These are phyloP conservation scores for Cosmorhoe ocellata DNA, from an alignment of 2,888 invertebrate genomes.

Conservation along the genomic window DNA sequence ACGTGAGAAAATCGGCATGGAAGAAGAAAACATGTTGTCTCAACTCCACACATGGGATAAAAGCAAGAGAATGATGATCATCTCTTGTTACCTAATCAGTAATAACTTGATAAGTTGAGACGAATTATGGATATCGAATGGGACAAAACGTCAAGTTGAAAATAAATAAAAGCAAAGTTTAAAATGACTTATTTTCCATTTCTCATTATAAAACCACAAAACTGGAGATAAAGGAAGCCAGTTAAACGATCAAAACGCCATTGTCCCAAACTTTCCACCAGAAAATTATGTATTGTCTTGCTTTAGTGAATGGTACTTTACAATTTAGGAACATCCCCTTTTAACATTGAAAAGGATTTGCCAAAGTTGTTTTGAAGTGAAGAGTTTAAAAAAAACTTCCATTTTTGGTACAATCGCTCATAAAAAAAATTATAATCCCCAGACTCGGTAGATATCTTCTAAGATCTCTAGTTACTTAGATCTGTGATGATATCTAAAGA, in stretches of 20 bases:
- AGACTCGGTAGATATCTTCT: too few relatives aligned
- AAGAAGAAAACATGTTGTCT: too few relatives aligned
- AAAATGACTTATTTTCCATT: conserved; percentile 7
- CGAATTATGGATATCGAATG: too few relatives aligned
- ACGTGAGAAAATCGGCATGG: too few relatives aligned
- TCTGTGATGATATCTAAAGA: too few relatives aligned
- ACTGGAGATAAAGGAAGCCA: conserved; percentile 15
- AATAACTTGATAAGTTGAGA: too few relatives aligned
- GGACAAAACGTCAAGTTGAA: too few relatives aligned
- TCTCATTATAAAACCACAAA: conserved; percentile 25
- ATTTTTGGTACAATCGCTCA: conserved; percentile 24
- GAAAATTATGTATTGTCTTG: conserved; percentile 44
- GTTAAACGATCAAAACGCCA: conserved; percentile 20
- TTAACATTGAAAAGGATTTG: conserved; percentile 57
- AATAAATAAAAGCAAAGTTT: neutral
- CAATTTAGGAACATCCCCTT: conserved; percentile 44
- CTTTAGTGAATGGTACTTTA: conserved; percentile 49
- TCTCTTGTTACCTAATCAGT: too few relatives aligned
- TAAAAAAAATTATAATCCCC: too few relatives aligned
- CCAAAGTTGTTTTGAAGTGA: conserved; percentile 46
- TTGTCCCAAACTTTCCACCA: conserved; percentile 30
- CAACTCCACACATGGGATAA: too few relatives aligned
- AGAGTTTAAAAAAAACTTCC: conserved; percentile 32
- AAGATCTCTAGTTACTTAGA: too few relatives aligned
- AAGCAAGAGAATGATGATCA: too few relatives aligned